A percentile compares a stretch with the other conserved stretches of the same genome.
Conservation (phyloP, 2,797 vertebrate genomes). For the Champsocephalus esox region DNA sequence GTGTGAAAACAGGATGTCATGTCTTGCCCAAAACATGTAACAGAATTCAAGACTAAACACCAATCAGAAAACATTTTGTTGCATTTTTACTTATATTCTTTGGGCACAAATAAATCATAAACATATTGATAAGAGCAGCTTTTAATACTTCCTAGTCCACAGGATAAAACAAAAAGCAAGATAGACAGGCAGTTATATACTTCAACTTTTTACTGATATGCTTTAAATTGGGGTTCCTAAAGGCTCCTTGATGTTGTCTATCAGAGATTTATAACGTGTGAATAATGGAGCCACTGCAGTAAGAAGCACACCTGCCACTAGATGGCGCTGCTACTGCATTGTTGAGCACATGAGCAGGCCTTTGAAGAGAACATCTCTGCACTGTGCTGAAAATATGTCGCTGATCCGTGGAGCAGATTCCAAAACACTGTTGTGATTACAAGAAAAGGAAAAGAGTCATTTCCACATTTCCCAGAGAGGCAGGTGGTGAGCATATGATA, state of each 20-base stretch:
- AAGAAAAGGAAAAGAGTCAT: conserved; percentile 21
- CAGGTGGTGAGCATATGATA: conserved; percentile 6
- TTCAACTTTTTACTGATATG: not conserved
- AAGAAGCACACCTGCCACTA: conserved; percentile 34
- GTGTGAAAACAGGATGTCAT: too few relatives aligned
- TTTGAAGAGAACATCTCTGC: not conserved
- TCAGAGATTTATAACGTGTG: not conserved
- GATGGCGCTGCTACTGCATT: conserved; percentile 44
- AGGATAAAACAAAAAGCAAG: not conserved
- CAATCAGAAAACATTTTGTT: too few relatives aligned
- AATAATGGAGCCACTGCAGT: not conserved
- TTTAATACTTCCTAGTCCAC: not conserved
- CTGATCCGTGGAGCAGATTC: conserved; percentile 15
- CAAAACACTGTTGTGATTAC: conserved; percentile 26
- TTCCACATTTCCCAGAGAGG: conserved; percentile 14
- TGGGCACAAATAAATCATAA: too few relatives aligned
- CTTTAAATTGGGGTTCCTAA: not conserved
- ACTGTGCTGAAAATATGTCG: not conserved
- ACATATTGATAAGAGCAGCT: too few relatives aligned
- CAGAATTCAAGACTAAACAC: too few relatives aligned
- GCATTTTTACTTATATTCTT: too few relatives aligned
- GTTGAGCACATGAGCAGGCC: not conserved
- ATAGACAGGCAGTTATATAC: not conserved
- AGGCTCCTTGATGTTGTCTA: not conserved
- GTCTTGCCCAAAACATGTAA: too few relatives aligned